A percentile compares a stretch with the other conserved stretches of the same genome.
Conservation (phyloP, 2,113 vertebrate genomes). For the Burhinus bistriatus region DNA sequence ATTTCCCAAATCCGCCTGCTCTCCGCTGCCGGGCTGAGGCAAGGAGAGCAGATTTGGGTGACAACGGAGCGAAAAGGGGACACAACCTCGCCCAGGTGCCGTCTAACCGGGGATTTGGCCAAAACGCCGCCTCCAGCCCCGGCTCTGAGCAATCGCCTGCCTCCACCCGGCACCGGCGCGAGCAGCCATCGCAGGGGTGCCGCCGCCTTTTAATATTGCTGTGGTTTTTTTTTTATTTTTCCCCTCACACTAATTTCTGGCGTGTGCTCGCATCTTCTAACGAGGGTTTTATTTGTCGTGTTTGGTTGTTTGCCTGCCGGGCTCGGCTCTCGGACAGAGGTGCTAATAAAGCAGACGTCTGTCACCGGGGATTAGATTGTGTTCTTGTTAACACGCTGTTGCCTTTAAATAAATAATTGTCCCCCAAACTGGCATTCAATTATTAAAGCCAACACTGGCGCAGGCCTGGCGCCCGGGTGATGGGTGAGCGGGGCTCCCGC, state of each 20-base stretch:
- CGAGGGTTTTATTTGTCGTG: background rate
- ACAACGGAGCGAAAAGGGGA: background rate
- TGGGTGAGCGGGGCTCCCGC: rapidly evolving
- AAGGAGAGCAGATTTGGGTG: background rate
- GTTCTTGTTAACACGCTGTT: background rate
- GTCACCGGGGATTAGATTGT: background rate
- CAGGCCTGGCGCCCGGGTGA: background rate
- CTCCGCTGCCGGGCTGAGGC: background rate
- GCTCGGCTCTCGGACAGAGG: background rate
- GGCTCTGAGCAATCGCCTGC: background rate
- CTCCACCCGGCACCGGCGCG: rapidly evolving
- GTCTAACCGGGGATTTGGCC: background rate
- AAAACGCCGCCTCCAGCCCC: background rate
- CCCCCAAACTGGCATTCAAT: background rate
- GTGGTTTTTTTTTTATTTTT: background rate
- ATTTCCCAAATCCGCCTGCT: background rate
- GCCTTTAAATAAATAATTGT: background rate
- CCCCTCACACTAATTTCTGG: background rate
- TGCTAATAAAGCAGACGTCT: background rate
- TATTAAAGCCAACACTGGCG: background rate
- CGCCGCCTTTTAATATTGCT: background rate
- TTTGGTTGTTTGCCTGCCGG: background rate
- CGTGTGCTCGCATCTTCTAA: background rate
- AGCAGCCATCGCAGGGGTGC: background rate
- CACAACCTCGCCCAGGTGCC: background rate